phyloP scores from a whole-genome alignment of 2,797 vertebrate species.

The Simalia tracyae region DNA sequence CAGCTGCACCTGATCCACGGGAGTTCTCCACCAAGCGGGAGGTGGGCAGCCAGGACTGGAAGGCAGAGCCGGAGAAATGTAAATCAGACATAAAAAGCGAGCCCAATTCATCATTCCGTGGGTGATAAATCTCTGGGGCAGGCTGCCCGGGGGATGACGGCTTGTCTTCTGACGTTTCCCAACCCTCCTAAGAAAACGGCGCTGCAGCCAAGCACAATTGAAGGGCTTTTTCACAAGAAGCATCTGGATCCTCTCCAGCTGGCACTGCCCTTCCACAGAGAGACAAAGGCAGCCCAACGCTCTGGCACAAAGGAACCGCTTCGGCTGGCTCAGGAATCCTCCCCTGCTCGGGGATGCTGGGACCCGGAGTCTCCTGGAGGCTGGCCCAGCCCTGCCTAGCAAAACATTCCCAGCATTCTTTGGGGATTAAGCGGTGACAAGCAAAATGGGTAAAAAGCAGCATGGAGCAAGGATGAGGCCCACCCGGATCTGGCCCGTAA shows the following conservation, averaged over 20 bases:
- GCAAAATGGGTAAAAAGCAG: background rate
- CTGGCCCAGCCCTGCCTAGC: background rate
- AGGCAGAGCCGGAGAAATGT: background rate
- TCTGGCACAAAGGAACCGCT: too few species aligned
- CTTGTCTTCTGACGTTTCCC: background rate
- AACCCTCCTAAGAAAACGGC: background rate
- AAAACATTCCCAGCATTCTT: background rate
- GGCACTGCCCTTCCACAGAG: background rate
- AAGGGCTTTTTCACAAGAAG: constrained; percentile 13
- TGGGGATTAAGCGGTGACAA: background rate
- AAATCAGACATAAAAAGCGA: background rate
- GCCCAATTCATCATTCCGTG: background rate
- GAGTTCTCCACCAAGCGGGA: background rate
- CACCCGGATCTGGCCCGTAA: background rate
- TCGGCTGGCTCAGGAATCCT: background rate
- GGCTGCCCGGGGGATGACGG: background rate
- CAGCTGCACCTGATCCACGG: background rate
- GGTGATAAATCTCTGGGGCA: background rate
- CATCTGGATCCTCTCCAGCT: background rate
- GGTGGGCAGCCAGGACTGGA: background rate
- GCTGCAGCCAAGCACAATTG: background rate
- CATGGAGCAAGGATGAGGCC: too few species aligned
- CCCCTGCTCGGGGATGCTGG: background rate
- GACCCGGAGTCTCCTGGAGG: background rate
- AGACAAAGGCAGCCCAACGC: background rate